Evolutionary conservation across 2,888 invertebrate species (phyloP).

Genomic region (Nyleta sp.): DNA sequence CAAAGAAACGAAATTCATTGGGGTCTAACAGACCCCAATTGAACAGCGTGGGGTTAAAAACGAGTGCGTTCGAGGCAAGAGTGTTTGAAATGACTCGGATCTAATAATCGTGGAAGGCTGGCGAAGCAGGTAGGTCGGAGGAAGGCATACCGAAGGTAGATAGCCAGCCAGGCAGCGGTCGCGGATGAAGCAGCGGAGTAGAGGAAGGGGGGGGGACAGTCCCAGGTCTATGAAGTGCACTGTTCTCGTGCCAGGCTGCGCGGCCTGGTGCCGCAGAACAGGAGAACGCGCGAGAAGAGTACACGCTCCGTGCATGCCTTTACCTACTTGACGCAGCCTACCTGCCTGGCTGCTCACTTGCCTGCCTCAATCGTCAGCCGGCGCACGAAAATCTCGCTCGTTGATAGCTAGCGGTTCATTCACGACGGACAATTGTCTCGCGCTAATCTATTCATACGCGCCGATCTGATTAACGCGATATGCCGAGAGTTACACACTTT

Average conservation of each 20-base stretch:
- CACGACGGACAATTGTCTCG: conserved; percentile 36
- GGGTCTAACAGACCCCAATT: too few relatives aligned
- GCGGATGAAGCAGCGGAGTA: conserved; percentile 56
- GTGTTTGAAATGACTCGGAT: conserved; percentile 31
- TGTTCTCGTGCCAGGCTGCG: conserved; percentile 79
- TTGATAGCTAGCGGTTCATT: conserved; percentile 26
- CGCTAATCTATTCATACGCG: conserved; percentile 13
- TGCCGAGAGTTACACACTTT: too few relatives aligned
- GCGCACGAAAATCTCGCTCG: conserved; percentile 46
- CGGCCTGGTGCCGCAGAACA: conserved; percentile 77
- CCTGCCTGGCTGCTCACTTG: conserved; percentile 51
- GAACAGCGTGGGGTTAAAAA: background rate
- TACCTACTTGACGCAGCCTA: conserved; percentile 66
- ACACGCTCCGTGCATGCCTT: conserved; percentile 68
- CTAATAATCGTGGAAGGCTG: conserved; percentile 56
- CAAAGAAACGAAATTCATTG: too few relatives aligned
- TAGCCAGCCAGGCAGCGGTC: conserved; percentile 51
- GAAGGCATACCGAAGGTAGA: conserved; percentile 55
- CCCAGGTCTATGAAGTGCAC: conserved; percentile 73
- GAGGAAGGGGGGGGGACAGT: conserved; percentile 47
- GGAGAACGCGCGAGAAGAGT: conserved; percentile 67
- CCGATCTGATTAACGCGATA: conserved; percentile 17
- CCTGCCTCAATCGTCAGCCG: conserved; percentile 38
- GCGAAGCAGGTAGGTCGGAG: conserved; percentile 61
- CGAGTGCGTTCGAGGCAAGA: conserved; percentile 6